These are phyloP conservation scores for Cryptoblepharus egeriae DNA, from an alignment of 2,797 vertebrate genomes.

Conservation along the genomic window DNA sequence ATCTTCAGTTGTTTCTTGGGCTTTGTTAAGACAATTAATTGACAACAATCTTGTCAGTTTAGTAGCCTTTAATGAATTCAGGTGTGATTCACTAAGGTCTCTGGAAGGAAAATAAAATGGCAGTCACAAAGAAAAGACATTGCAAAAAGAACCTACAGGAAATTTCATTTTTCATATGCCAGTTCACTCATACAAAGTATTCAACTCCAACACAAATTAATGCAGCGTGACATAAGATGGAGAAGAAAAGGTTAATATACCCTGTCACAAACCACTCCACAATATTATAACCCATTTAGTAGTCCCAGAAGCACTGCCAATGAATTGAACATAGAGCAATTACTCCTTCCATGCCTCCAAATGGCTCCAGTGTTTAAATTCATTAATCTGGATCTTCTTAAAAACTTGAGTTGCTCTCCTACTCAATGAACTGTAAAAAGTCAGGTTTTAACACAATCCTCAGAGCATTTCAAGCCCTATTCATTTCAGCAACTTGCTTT, in stretches of 20 bases:
- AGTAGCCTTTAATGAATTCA: background rate
- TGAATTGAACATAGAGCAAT: constrained; percentile 3
- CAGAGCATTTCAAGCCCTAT: background rate
- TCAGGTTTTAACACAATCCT: background rate
- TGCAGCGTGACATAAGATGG: background rate
- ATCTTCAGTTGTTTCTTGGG: background rate
- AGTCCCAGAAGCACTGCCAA: constrained; percentile 11
- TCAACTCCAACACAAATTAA: constrained; percentile 24
- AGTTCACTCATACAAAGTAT: background rate
- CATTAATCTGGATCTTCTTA: constrained; percentile 16
- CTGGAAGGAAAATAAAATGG: background rate
- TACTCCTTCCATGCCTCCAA: background rate
- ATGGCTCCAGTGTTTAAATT: constrained; percentile 9
- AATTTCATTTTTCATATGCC: background rate
- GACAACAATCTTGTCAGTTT: background rate
- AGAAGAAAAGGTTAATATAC: constrained; percentile 12
- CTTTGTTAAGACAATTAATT: too few relatives aligned
- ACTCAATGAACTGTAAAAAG: background rate
- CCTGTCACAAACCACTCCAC: constrained; percentile 18
- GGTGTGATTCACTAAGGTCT: background rate
- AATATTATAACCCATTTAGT: constrained; percentile 5
- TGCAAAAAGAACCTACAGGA: background rate
- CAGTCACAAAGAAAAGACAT: background rate
- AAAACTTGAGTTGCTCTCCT: background rate
- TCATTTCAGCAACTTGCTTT: background rate